Percentiles rank a stretch among this genome's conserved stretches.
These are phyloP conservation scores for Heliopora coerulea DNA, from an alignment of 92 coral and sea anemone species.

Conservation along the genomic window DNA sequence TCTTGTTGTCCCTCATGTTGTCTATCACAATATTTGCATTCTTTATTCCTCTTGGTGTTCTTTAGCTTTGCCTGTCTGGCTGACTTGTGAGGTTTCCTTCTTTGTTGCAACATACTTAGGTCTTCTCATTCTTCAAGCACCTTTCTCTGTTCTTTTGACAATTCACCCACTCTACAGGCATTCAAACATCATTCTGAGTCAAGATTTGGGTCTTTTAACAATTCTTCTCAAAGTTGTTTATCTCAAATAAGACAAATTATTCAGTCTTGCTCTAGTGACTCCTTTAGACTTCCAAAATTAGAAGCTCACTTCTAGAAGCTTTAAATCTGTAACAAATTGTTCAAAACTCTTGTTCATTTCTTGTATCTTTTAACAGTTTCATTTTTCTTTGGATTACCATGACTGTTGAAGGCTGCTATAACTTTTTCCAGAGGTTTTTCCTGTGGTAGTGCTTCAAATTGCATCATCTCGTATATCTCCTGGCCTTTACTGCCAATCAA, in stretches of 20 bases:
- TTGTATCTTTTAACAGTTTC: slow-evolving; percentile 49
- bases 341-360: slow-evolving; percentile 38
- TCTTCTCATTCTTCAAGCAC: slow-evolving; percentile 33
- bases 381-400: slow-evolving; percentile 48
- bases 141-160: slow-evolving; percentile 26
- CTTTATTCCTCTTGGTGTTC: not conserved
- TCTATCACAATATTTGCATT: slow-evolving; percentile 4
- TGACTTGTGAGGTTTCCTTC: slow-evolving; percentile 26
- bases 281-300: slow-evolving; percentile 43
- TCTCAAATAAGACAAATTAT: slow-evolving; percentile 51
- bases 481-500: slow-evolving; percentile 31
- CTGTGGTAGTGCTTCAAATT: slow-evolving; percentile 5
- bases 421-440: slow-evolving; percentile 22
- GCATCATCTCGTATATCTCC: slow-evolving; percentile 24
- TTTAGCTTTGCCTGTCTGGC: slow-evolving; percentile 11
- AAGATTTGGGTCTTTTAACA: slow-evolving; percentile 39
- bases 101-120: slow-evolving; percentile 18
- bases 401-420: slow-evolving; percentile 37
- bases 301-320: slow-evolving; percentile 45
- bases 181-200: slow-evolving; percentile 39
- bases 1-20: not conserved
- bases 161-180: slow-evolving; percentile 13
- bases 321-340: slow-evolving; percentile 46
- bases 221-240: slow-evolving; percentile 38
- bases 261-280: slow-evolving; percentile 43